Base-by-base conservation (phyloP, 2,888 invertebrate genomes). In the Phengaris alcon region DNA sequence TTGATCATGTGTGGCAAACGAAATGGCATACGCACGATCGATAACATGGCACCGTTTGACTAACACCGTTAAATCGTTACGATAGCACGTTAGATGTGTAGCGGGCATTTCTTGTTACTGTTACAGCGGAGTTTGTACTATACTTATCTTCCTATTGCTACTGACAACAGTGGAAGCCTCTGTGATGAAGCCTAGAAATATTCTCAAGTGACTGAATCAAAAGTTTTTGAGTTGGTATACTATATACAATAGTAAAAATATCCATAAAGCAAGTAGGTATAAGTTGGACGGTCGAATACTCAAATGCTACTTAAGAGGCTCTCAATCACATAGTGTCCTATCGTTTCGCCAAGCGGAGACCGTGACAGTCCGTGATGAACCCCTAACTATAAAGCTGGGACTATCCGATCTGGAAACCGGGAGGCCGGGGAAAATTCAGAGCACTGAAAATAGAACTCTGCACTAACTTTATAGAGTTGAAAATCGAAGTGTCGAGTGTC, bases 51-150 rank as follows among this genome's bases (percentile, higher is more conserved):
- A 35, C 35, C 3, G 35, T 35, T 35, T 4, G 4, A 2, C 35
- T 35, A 35, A 35, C 35, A 35, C 35, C 35, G 35, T 35, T 35
- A 35, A 3, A 35, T 35, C 35, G 35, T 35, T 35, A 35, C 35
- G 35, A 35, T 35, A 35, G 4, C 35, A 2, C 35, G 35, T 35
- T 35, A 35, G 35, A 4, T 35, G 35, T 35, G 35, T 35, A 35
- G 35, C 35, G 35, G 4, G 35, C 35, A 35, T 35, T 35, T 35
- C 87, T 84, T 85, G 84, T 83, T 82, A 83, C 80, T 82, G 85
- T 89, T 88, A 90, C 89, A 88, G 88, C 87, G 84, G 84, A 82
- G 79, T 80, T 86, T 85, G 85, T 86, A 87, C 84, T 85, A 84
- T 85, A 87, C 85, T 81, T 85, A 82, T 81, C 81, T 82, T 84